Percentiles rank a stretch among this genome's conserved stretches.
Conservation (phyloP, 2,888 invertebrate species). For the Atethmia centrago region DNA sequence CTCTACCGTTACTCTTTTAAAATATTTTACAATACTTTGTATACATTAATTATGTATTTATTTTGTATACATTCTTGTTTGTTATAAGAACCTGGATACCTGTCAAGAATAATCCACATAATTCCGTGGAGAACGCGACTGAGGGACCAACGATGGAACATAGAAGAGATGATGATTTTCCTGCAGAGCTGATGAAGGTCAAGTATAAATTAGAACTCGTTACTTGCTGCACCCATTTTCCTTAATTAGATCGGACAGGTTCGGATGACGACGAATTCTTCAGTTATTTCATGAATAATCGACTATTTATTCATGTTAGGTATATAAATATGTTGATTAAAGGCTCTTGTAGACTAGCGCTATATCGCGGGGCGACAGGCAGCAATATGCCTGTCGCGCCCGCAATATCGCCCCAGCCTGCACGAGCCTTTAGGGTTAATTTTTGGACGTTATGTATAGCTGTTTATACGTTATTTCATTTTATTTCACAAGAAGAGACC, state of each 20-base stretch:
- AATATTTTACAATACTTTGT: no score
- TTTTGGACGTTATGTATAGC: background rate
- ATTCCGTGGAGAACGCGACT: background rate
- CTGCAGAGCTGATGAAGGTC: background rate
- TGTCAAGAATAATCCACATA: background rate
- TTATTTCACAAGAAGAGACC: background rate
- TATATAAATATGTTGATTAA: background rate
- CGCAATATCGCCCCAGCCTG: no score
- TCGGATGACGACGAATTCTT: background rate
- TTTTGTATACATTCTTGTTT: no score
- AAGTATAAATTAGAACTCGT: background rate
- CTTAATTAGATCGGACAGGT: background rate
- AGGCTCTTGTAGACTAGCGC: no score
- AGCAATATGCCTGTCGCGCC: no score
- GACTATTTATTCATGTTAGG: background rate
- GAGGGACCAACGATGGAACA: background rate
- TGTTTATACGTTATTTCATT: slow-evolving; percentile 1
- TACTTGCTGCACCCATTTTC: slow-evolving; percentile 5
- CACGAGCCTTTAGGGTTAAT: no score
- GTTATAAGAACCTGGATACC: no score
- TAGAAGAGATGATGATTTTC: background rate
- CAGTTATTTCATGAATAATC: background rate
- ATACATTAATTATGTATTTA: no score
- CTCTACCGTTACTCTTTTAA: no score
- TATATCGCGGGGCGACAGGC: no score